Evolutionary conservation across 2,797 vertebrate species (phyloP).

Genomic region (Morelia viridis): DNA sequence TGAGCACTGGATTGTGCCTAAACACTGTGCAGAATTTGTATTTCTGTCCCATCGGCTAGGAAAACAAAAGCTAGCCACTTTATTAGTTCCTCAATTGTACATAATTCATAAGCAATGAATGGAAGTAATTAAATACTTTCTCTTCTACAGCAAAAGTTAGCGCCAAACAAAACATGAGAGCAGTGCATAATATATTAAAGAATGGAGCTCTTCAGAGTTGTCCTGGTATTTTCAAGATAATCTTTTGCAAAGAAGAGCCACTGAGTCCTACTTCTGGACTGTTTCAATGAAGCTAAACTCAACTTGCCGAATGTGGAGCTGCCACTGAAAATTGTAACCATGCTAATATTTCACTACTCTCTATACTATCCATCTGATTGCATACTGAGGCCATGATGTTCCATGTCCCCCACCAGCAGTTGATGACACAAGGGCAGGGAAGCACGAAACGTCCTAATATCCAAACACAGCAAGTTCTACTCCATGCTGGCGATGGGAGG

Average conservation of each 20-base stretch:
- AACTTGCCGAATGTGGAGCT: not conserved
- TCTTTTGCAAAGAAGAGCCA: not conserved
- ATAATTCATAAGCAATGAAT: slow-evolving; percentile 49
- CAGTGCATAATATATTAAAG: slow-evolving; percentile 39
- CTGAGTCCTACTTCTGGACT: not conserved
- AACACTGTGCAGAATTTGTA: slow-evolving; percentile 37
- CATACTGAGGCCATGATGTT: not conserved
- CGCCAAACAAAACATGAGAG: slow-evolving; percentile 62
- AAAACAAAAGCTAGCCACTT: slow-evolving; percentile 56
- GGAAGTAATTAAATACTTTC: slow-evolving; percentile 31
- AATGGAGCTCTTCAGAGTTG: slow-evolving; percentile 50
- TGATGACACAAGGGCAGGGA: not conserved
- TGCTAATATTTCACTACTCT: not conserved
- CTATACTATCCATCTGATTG: not conserved
- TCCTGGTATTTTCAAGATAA: not conserved
- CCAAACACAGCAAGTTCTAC: not conserved
- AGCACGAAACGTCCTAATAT: not conserved
- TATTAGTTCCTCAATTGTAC: slow-evolving; percentile 56
- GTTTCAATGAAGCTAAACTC: not conserved
- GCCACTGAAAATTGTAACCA: not conserved
- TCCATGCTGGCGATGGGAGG: not conserved
- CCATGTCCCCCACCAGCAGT: not conserved
- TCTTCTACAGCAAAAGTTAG: slow-evolving; percentile 61
- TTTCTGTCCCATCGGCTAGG: slow-evolving; percentile 49
- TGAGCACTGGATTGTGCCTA: slow-evolving; percentile 22